Conservation (phyloP, 2,888 invertebrate species). For the Ctena decussata region DNA sequence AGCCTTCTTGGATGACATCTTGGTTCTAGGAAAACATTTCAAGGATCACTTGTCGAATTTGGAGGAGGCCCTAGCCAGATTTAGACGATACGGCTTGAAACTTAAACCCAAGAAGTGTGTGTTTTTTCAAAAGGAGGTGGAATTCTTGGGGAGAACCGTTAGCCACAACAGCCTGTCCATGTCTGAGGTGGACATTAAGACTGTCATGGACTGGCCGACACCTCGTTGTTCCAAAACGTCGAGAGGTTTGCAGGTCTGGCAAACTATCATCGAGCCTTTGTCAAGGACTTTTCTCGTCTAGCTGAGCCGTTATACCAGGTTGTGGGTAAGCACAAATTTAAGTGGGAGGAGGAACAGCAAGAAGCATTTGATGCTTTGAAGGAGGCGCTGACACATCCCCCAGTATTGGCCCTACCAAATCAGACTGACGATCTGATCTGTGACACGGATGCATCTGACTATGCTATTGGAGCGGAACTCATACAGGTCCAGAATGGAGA, state of each 20-base stretch:
- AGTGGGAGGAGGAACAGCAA: background rate
- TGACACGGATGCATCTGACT: background rate
- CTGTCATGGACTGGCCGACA: slow-evolving; percentile 31
- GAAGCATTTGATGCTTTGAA: background rate
- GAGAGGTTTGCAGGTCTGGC: background rate
- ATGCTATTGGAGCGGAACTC: background rate
- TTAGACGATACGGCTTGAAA: slow-evolving; percentile 41
- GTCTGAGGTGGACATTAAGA: slow-evolving; percentile 4
- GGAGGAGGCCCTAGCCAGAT: slow-evolving; percentile 37
- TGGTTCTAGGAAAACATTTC: slow-evolving; percentile 58
- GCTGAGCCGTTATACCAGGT: background rate
- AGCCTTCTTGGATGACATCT: slow-evolving; percentile 63
- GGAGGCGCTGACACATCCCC: background rate
- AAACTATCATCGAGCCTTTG: background rate
- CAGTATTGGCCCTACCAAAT: background rate
- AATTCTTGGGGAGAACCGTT: background rate
- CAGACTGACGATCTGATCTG: background rate
- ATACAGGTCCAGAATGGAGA: background rate
- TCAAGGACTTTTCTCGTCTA: background rate
- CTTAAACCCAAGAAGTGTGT: slow-evolving; percentile 38
- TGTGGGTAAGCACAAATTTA: background rate
- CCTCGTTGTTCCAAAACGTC: background rate
- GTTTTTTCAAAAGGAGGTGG: background rate
- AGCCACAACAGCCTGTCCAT: slow-evolving; percentile 3
- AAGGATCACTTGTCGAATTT: slow-evolving; percentile 46